A percentile compares a stretch with the other conserved stretches of the same genome.
Conservation (phyloP, 2,113 vertebrate species). For the Camelus bactrianus region DNA sequence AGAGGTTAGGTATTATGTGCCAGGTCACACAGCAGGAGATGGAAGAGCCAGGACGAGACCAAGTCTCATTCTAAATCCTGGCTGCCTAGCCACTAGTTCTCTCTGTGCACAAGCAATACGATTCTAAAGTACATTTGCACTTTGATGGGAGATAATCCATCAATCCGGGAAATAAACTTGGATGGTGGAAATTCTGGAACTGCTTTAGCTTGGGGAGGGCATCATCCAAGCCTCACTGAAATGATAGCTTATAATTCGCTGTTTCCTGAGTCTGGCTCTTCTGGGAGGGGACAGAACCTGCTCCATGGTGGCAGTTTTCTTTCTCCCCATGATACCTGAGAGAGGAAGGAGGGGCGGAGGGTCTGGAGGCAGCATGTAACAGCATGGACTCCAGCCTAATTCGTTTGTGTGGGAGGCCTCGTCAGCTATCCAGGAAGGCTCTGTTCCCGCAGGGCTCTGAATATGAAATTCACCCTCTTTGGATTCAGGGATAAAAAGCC, state of each 20-base stretch:
- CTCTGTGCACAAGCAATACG: background rate
- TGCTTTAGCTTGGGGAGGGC: background rate
- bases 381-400: background rate
- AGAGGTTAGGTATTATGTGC: background rate
- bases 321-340: background rate
- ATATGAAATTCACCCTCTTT: background rate
- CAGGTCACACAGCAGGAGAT: background rate
- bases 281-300: too few species aligned
- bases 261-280: background rate
- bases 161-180: background rate
- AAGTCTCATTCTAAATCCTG: background rate
- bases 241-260: background rate
- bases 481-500: background rate
- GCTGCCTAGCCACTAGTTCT: background rate
- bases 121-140: background rate
- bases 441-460: background rate
- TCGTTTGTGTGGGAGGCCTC: background rate
- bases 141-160: background rate
- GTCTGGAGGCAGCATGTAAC: background rate
- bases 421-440: background rate
- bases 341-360: background rate
- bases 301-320: background rate
- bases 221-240: background rate
- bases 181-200: background rate
- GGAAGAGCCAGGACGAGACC: background rate